Conservation (phyloP, 2,888 invertebrate species). For the Clostera curtula region DNA sequence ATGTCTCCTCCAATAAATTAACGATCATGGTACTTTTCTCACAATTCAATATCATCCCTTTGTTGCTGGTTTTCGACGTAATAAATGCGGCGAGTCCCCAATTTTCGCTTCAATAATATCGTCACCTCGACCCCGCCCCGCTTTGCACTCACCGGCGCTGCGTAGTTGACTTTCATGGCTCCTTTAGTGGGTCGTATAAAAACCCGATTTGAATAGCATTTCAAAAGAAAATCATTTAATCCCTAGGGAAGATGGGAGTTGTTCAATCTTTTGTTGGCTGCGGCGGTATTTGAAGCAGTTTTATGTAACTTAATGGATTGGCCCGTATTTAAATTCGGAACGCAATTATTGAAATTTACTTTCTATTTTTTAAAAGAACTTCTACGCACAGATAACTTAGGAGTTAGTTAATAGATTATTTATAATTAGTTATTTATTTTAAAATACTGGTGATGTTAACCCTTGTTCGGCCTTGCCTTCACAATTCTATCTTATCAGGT, state of each 20-base stretch:
- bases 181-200: slow-evolving; percentile 2
- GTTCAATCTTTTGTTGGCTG: no score
- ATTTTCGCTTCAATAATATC: slow-evolving; percentile 68
- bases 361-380: no score
- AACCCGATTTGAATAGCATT: slow-evolving; percentile 2
- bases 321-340: no score
- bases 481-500: no score
- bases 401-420: no score
- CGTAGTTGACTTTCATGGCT: slow-evolving; percentile 37
- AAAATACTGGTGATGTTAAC: no score
- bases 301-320: no score
- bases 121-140: slow-evolving; percentile 46
- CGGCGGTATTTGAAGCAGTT: no score
- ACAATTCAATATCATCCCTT: slow-evolving; percentile 73
- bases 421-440: no score
- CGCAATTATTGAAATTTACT: no score
- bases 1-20: slow-evolving; percentile 27
- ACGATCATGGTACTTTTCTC: slow-evolving; percentile 37
- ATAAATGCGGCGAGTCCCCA: slow-evolving; percentile 65
- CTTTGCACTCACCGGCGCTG: slow-evolving; percentile 20
- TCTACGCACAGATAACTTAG: no score
- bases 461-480: no score
- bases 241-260: slow-evolving; percentile 5
- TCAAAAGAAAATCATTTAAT: slow-evolving; percentile 5
- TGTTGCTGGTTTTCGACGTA: slow-evolving; percentile 72